Conservation (phyloP, 2,888 invertebrate species). For the Hydrotaea cyrtoneurina region DNA sequence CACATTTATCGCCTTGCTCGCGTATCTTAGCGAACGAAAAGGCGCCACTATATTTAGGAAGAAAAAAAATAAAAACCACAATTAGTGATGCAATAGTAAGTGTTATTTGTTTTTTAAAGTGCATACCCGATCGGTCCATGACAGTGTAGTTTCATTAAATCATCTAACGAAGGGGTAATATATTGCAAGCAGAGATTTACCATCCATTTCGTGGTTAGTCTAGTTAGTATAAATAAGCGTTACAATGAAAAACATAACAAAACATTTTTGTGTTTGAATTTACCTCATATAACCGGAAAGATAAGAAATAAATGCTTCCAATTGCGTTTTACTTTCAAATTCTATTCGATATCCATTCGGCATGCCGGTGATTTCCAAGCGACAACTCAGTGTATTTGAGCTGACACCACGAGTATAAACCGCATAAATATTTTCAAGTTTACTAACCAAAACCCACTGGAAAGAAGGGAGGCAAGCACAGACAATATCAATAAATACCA, state of each 20-base stretch:
- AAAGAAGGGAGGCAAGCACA: constrained; percentile 30
- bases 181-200: constrained; percentile 93
- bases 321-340: constrained; percentile 76
- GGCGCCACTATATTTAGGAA: constrained; percentile 84
- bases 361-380: constrained; percentile 85
- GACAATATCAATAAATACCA: constrained; percentile 1
- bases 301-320: constrained; percentile 90
- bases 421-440: constrained; percentile 92
- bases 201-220: constrained; percentile 93
- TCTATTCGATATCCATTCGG: constrained; percentile 78
- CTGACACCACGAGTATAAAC: constrained; percentile 85
- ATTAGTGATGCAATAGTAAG: too few relatives aligned
- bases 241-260: neutral
- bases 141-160: constrained; percentile 87
- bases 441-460: constrained; percentile 88
- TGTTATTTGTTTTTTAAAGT: neutral
- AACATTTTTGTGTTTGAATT: neutral
- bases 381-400: constrained; percentile 84
- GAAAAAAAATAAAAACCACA: neutral
- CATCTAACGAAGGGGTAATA: constrained; percentile 89
- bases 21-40: constrained; percentile 92
- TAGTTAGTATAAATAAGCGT: constrained; percentile 70
- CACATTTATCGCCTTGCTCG: constrained; percentile 89
- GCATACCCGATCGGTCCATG: constrained; percentile 94
- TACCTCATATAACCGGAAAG: constrained; percentile 92